A percentile compares a stretch with the other conserved stretches of the same genome.
Evolutionary conservation across 2,113 vertebrate genomes (phyloP).

Genomic region (Anser brachyrhynchus): DNA sequence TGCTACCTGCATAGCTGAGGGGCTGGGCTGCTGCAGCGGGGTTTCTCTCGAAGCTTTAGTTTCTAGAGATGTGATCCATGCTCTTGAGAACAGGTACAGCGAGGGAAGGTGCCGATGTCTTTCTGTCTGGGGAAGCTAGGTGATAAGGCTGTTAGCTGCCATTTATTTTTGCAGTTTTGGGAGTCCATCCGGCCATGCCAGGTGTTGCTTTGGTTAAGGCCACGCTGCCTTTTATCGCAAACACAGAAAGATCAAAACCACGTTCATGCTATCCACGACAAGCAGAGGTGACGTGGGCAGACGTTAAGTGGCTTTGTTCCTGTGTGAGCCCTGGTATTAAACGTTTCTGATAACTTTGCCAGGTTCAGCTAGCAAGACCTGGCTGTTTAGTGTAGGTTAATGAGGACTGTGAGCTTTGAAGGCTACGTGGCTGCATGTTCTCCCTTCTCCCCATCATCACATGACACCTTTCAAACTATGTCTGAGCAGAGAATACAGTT

Average conservation of each 20-base stretch:
- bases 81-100: not conserved
- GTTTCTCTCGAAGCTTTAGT: slow-evolving; percentile 17
- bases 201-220: not conserved
- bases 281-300: not conserved
- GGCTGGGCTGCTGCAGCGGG: not conserved
- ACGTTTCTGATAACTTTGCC: not conserved
- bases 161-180: not conserved
- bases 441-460: slow-evolving; percentile 45
- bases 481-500: slow-evolving; percentile 50
- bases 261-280: accelerated
- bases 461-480: slow-evolving; percentile 43
- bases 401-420: slow-evolving; percentile 42
- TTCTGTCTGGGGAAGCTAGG: not conserved
- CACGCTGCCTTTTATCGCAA: accelerated
- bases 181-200: not conserved
- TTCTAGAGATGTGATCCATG: not conserved
- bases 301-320: not conserved
- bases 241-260: slow-evolving; percentile 16
- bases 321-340: not conserved
- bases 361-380: slow-evolving; percentile 2
- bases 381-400: not conserved
- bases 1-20: slow-evolving; percentile 24
- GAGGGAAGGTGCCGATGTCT: not conserved
- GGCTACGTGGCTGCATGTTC: not conserved
- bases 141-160: not conserved